Conservation (phyloP, 37 sponge, comb jelly and placozoan genomes). For the Axinella damicornis region DNA sequence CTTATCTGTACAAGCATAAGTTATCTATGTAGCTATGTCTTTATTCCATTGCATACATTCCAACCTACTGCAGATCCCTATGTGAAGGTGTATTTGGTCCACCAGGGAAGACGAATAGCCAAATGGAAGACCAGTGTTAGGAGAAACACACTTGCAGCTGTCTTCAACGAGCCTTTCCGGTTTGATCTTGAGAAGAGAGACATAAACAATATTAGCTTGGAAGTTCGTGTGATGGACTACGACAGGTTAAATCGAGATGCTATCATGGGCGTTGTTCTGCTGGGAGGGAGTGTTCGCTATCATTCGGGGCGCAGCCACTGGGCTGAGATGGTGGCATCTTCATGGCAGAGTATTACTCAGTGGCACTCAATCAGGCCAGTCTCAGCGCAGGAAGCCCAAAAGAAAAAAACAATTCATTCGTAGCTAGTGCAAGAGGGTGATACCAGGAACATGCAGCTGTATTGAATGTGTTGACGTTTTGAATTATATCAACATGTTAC, state of each 20-base stretch:
- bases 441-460: no score
- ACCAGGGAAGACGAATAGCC: constrained; percentile 27
- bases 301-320: constrained; percentile 47
- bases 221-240: constrained; percentile 38
- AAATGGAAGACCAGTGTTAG: constrained; percentile 72
- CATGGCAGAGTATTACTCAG: no score
- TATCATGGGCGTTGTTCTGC: constrained; percentile 27
- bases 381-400: no score
- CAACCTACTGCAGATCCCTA: constrained; percentile 88
- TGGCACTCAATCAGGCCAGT: no score
- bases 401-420: no score
- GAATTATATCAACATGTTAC: no score
- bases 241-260: constrained; percentile 26
- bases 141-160: constrained; percentile 64
- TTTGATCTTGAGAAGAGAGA: constrained; percentile 44
- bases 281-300: constrained; percentile 26
- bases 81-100: constrained; percentile 53
- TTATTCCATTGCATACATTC: no score
- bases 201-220: neutral
- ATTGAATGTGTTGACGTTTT: no score
- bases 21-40: neutral
- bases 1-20: neutral
- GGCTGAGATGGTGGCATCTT: constrained; percentile 39
- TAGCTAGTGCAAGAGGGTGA: no score
- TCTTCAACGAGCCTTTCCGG: constrained; percentile 78